Conservation (phyloP, 2,888 invertebrate species). For the Lamproptera curius region DNA sequence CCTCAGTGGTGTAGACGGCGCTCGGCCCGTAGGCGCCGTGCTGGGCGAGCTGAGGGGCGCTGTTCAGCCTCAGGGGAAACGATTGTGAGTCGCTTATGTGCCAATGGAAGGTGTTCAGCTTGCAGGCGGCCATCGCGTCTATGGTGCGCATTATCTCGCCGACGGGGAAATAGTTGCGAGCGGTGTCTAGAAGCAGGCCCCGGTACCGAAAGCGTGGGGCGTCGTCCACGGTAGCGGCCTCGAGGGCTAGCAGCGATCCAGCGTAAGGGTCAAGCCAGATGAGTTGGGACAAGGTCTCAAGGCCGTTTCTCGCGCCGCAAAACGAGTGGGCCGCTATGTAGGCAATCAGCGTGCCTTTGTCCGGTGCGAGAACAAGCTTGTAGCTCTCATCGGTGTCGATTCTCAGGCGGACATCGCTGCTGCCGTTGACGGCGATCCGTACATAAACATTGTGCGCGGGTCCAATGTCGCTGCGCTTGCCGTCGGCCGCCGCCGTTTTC, state of each 20-base stretch:
- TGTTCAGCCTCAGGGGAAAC: constrained; percentile 89
- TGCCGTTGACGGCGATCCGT: constrained; percentile 74
- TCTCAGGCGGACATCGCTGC: constrained; percentile 75
- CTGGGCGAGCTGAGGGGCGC: constrained; percentile 86
- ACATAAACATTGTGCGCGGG: constrained; percentile 62
- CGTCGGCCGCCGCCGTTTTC: constrained; percentile 39
- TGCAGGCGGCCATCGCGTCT: constrained; percentile 92
- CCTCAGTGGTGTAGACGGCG: constrained; percentile 84
- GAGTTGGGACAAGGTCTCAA: constrained; percentile 88
- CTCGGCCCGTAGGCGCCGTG: constrained; percentile 92
- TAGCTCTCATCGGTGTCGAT: constrained; percentile 87
- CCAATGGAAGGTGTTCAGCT: constrained; percentile 97
- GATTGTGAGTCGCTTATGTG: constrained; percentile 94
- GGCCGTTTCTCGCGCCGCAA: constrained; percentile 87
- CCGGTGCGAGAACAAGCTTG: constrained; percentile 77
- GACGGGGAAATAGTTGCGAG: constrained; percentile 91
- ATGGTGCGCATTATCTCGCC: constrained; percentile 84
- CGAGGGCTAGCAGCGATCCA: constrained; percentile 80
- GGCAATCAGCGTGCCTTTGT: constrained; percentile 70
- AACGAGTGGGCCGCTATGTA: constrained; percentile 82
- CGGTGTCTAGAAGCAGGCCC: constrained; percentile 93
- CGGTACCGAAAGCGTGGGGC: constrained; percentile 87
- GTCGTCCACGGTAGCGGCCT: constrained; percentile 84
- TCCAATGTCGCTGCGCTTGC: constrained; percentile 44
- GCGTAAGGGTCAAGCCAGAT: constrained; percentile 87